These are phyloP conservation scores for Aphaenogaster ashmeadi DNA, from an alignment of 1,140 invertebrate species.

Conservation along the genomic window DNA sequence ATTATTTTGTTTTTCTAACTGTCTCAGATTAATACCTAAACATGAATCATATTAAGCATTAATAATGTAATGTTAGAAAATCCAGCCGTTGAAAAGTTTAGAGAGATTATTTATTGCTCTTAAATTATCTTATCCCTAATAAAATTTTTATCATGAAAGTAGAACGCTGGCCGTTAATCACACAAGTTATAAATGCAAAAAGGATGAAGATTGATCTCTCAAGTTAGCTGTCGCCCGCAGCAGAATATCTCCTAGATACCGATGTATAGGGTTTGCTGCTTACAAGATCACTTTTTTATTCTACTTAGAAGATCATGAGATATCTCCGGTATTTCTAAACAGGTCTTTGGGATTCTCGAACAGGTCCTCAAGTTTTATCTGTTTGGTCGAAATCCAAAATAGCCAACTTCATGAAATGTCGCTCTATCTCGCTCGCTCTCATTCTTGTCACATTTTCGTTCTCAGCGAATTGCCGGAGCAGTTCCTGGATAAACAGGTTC, in stretches of 20 bases:
- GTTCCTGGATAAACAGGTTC: slow-evolving; percentile 9
- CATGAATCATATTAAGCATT: not conserved
- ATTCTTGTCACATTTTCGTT: not conserved
- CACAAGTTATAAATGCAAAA: slow-evolving; percentile 11
- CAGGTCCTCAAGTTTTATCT: not conserved
- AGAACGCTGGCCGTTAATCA: not conserved
- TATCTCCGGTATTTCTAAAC: not conserved
- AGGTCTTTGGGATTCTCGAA: not conserved
- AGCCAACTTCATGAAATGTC: not conserved
- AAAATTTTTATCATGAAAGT: slow-evolving; percentile 9
- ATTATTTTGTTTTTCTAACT: not conserved
- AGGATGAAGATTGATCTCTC: slow-evolving; percentile 26
- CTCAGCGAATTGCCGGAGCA: not conserved
- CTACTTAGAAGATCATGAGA: not conserved
- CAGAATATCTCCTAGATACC: slow-evolving; percentile 24
- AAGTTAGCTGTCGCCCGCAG: slow-evolving; percentile 13
- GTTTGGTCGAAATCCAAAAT: not conserved
- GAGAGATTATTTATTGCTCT: slow-evolving; percentile 2
- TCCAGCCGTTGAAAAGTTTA: not conserved
- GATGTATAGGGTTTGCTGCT: not conserved
- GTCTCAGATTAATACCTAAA: not conserved
- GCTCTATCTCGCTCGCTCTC: not conserved
- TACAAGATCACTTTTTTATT: slow-evolving; percentile 11
- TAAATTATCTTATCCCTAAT: slow-evolving; percentile 2
- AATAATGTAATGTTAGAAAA: not conserved